phyloP scores from a whole-genome alignment of 37 sponge, comb jelly and placozoan species.

The Halisarca cf. caerulea region DNA sequence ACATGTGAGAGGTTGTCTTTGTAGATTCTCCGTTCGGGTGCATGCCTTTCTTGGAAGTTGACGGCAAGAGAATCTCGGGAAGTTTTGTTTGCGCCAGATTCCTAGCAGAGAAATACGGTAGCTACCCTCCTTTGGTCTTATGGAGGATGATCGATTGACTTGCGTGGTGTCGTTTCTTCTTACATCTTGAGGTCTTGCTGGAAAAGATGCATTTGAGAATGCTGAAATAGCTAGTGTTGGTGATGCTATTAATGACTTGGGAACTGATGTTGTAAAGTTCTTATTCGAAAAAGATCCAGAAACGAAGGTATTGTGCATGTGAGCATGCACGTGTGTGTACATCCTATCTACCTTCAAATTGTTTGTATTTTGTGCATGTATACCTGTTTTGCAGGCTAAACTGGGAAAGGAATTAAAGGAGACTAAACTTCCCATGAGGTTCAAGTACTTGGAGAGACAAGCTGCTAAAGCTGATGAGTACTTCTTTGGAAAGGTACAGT shows the following conservation, averaged over 20 bases:
- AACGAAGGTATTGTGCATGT: conserved; percentile 17
- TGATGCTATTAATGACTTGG: conserved; percentile 45
- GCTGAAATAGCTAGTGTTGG: conserved; percentile 50
- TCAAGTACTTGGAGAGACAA: background rate
- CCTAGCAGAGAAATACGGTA: conserved; percentile 58
- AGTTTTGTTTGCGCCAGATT: conserved; percentile 33
- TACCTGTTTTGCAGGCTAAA: background rate
- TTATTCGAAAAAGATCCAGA: conserved; percentile 48
- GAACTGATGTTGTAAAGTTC: background rate
- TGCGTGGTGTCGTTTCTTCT: conserved; percentile 2
- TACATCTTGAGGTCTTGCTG: conserved; percentile 42
- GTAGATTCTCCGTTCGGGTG: conserved; percentile 40
- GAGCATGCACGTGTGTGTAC: background rate
- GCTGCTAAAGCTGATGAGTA: background rate
- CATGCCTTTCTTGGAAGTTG: conserved; percentile 61
- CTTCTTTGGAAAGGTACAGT: too few species aligned
- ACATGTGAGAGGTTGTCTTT: too few species aligned
- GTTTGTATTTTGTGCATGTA: background rate
- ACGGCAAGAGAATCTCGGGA: conserved; percentile 50
- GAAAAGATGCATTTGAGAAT: conserved; percentile 57
- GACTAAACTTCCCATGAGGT: background rate
- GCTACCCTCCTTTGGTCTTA: background rate
- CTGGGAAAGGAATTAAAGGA: background rate
- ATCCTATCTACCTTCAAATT: background rate
- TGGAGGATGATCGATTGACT: background rate